Conservation (phyloP, 30 jellyfish, hydroid and myxozoan genomes). For the Catostylus mosaicus region DNA sequence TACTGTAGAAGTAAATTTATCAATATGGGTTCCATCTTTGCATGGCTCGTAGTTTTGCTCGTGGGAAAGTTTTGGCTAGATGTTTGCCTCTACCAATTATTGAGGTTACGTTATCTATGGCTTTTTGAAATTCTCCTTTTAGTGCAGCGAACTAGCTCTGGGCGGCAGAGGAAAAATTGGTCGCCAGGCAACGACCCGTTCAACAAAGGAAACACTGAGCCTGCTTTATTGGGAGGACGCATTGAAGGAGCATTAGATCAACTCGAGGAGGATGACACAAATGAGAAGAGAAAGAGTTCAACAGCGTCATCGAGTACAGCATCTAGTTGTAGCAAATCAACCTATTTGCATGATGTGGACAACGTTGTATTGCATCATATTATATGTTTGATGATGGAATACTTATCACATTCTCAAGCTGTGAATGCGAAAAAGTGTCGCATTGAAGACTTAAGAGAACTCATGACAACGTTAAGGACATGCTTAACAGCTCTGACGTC, state of each 20-base stretch:
- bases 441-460: conserved; percentile 45
- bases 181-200: conserved; percentile 57
- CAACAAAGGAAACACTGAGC: conserved; percentile 23
- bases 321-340: conserved; percentile 33
- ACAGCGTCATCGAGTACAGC: conserved; percentile 18
- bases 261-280: conserved; percentile 5
- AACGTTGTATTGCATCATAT: conserved; percentile 44
- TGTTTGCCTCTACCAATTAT: too few relatives aligned
- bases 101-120: too few relatives aligned
- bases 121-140: not conserved
- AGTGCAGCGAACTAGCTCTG: conserved; percentile 9
- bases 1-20: too few relatives aligned
- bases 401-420: conserved; percentile 19
- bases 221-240: conserved; percentile 30
- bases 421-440: conserved; percentile 33
- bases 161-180: conserved; percentile 54
- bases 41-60: too few relatives aligned
- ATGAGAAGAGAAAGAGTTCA: conserved; percentile 13
- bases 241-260: conserved; percentile 23
- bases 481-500: conserved; percentile 40
- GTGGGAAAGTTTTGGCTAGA: too few relatives aligned
- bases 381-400: conserved; percentile 36
- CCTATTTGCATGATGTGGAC: conserved; percentile 18
- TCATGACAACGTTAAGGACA: conserved; percentile 11
- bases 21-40: too few relatives aligned